Conservation (phyloP, 2,888 invertebrate genomes). For the Polymixis flavicincta region DNA sequence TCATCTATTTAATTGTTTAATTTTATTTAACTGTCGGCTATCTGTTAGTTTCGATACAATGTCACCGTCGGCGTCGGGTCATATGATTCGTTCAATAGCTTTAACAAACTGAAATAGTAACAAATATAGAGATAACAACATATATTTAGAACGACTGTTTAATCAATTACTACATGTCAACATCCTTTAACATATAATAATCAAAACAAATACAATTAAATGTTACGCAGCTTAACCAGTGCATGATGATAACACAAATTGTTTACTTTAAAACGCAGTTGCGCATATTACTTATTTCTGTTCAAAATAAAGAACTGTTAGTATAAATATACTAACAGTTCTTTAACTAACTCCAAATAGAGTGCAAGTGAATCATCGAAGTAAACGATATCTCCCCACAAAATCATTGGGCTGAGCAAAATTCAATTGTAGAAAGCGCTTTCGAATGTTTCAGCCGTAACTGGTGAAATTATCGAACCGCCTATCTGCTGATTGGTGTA, state of each 20-base stretch:
- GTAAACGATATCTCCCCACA: conserved; percentile 26
- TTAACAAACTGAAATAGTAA: conserved; percentile 41
- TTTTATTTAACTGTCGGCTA: neutral
- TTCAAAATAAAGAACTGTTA: neutral
- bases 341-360: no score
- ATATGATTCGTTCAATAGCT: conserved; percentile 40
- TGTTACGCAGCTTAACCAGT: conserved; percentile 23
- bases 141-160: conserved; percentile 55
- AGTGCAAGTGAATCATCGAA: conserved; percentile 34
- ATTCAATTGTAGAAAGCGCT: conserved; percentile 43
- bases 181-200: conserved; percentile 43
- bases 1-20: neutral
- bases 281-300: neutral
- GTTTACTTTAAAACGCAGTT: conserved; percentile 7
- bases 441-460: conserved; percentile 52
- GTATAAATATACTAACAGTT: no score
- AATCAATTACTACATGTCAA: conserved; percentile 50
- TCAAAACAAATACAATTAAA: conserved; percentile 44
- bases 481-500: conserved; percentile 21
- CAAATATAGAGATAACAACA: conserved; percentile 47
- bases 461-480: conserved; percentile 28
- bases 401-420: conserved; percentile 27
- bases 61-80: conserved; percentile 1
- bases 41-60: conserved; percentile 1
- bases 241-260: conserved; percentile 35